Evolutionary conservation across 2,888 invertebrate genomes (phyloP).

Genomic region (Acleris literana): DNA sequence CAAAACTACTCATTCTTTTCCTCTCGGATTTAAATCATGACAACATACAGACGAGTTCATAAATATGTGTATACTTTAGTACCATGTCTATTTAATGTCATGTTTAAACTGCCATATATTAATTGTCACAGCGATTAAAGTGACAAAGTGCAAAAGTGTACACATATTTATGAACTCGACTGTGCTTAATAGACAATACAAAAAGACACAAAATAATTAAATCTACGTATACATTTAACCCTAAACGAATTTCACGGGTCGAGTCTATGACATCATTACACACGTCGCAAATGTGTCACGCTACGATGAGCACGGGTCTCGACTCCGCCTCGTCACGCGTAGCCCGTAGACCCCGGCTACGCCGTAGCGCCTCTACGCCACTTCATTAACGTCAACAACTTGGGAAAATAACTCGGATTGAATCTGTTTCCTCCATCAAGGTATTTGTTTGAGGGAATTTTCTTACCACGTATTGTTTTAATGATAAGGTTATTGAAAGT

Average conservation of each 20-base stretch:
- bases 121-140: no score
- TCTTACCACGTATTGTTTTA: background rate
- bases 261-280: slow-evolving; percentile 12
- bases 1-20: no score
- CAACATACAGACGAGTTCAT: no score
- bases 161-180: no score
- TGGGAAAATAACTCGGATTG: slow-evolving; percentile 8
- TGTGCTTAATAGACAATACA: background rate
- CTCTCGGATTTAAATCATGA: no score
- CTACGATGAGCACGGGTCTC: slow-evolving; percentile 16
- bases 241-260: slow-evolving; percentile 14
- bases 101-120: no score
- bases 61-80: no score
- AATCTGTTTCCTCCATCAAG: background rate
- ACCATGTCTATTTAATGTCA: no score
- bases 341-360: slow-evolving; percentile 11
- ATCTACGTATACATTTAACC: background rate
- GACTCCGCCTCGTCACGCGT: background rate
- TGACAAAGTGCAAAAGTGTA: no score
- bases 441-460: slow-evolving; percentile 1
- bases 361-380: slow-evolving; percentile 22
- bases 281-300: slow-evolving; percentile 17
- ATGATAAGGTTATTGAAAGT: no score
- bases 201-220: background rate
- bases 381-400: slow-evolving; percentile 20